phyloP scores from a whole-genome alignment of 2,888 invertebrate species.

The Drosophila robusta region DNA sequence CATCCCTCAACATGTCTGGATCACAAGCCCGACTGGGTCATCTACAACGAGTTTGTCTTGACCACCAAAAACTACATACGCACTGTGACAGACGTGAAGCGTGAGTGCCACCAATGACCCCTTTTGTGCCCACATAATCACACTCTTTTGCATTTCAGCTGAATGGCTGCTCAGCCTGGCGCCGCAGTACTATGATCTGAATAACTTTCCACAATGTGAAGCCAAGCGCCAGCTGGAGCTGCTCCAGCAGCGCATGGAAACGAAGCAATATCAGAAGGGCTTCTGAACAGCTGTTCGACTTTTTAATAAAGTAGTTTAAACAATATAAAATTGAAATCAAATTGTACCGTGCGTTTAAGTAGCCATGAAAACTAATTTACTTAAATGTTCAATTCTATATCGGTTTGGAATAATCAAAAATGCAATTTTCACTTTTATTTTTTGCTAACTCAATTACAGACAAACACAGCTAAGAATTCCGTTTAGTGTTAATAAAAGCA shows the following conservation, averaged over 20 bases:
- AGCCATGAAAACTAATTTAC: slow-evolving; percentile 27
- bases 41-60: slow-evolving; percentile 99
- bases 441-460: slow-evolving; percentile 33
- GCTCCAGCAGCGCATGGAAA: slow-evolving; percentile 93
- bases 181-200: slow-evolving; percentile 99
- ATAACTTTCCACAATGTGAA: slow-evolving; percentile 99
- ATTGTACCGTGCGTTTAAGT: slow-evolving; percentile 29
- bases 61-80: slow-evolving; percentile 99
- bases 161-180: slow-evolving; percentile 98
- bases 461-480: slow-evolving; percentile 59
- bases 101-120: slow-evolving; percentile 87
- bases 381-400: slow-evolving; percentile 32
- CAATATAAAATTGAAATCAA: slow-evolving; percentile 19
- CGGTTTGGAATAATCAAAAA: slow-evolving; percentile 24
- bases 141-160: slow-evolving; percentile 86
- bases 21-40: slow-evolving; percentile 99
- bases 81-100: slow-evolving; percentile 99
- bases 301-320: slow-evolving; percentile 47
- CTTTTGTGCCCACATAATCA: not conserved
- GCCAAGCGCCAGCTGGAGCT: slow-evolving; percentile 96
- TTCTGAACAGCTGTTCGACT: slow-evolving; percentile 86
- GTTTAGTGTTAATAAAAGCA: slow-evolving; percentile 57
- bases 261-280: slow-evolving; percentile 94
- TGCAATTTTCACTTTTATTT: slow-evolving; percentile 36
- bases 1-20: slow-evolving; percentile 99